Evolutionary conservation across 2,113 vertebrate genomes (phyloP).

Genomic region (Chinchilla lanigera): DNA sequence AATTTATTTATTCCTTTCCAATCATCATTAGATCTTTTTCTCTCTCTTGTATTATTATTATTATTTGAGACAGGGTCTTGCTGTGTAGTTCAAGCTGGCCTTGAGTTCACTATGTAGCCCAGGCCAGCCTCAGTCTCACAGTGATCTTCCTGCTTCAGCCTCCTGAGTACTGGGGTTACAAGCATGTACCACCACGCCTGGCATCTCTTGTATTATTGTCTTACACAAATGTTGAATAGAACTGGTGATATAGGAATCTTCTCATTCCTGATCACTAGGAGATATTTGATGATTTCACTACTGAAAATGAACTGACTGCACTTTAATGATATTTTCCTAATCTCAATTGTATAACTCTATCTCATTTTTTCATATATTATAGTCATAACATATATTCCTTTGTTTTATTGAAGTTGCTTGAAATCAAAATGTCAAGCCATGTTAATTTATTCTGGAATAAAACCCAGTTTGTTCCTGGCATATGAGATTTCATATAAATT

Average conservation of each 20-base stretch:
- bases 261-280: not conserved
- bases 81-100: too few relatives aligned
- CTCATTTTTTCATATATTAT: constrained; percentile 4
- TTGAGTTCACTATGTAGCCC: too few relatives aligned
- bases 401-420: constrained; percentile 39
- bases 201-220: not conserved
- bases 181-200: too few relatives aligned
- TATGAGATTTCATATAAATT: constrained; percentile 6
- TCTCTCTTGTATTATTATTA: not conserved
- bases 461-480: not conserved
- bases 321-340: not conserved
- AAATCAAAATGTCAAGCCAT: constrained; percentile 22
- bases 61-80: too few relatives aligned
- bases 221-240: not conserved
- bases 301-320: constrained; percentile 8
- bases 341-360: not conserved
- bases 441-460: not conserved
- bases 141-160: too few relatives aligned
- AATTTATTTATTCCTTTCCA: constrained; percentile 9
- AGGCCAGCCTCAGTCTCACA: too few relatives aligned
- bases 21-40: not conserved
- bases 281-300: constrained; percentile 38
- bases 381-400: not conserved
- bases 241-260: not conserved
- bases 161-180: too few relatives aligned